A percentile compares a stretch with the other conserved stretches of the same genome.
These are phyloP conservation scores for Macrocentrus cingulum DNA, from an alignment of 1,140 invertebrate species.

Conservation along the genomic window DNA sequence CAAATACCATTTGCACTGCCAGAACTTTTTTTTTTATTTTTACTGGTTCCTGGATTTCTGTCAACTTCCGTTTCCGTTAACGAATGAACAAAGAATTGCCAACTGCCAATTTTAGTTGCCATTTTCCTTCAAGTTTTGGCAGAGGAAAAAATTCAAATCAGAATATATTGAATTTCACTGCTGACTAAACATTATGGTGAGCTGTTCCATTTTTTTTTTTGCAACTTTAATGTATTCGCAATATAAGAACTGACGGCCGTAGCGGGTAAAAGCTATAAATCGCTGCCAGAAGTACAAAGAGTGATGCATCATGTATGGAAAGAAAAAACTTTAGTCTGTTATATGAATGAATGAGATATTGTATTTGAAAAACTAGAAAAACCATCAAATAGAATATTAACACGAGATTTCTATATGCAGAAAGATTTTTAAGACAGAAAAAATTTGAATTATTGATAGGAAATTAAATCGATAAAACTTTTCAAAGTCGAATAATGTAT, in stretches of 20 bases:
- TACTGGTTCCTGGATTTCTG: slow-evolving; percentile 9
- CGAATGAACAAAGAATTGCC: background rate
- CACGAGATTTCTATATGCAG: too few species aligned
- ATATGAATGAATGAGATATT: too few species aligned
- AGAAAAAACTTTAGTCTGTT: background rate
- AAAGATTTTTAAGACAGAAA: too few species aligned
- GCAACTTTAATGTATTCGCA: slow-evolving; percentile 38
- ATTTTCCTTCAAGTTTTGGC: slow-evolving; percentile 50
- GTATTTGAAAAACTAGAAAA: background rate
- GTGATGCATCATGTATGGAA: slow-evolving; percentile 35
- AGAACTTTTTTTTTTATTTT: slow-evolving; percentile 25
- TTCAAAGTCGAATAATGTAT: background rate
- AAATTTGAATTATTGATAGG: too few species aligned
- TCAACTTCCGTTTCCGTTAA: slow-evolving; percentile 8
- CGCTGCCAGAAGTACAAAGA: slow-evolving; percentile 29
- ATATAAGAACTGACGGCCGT: slow-evolving; percentile 26
- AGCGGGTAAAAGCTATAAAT: slow-evolving; percentile 49
- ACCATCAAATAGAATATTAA: slow-evolving; percentile 1
- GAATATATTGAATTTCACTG: too few species aligned
- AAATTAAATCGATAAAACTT: background rate
- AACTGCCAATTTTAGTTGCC: slow-evolving; percentile 50
- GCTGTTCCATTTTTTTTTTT: slow-evolving; percentile 12
- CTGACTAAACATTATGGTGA: slow-evolving; percentile 19
- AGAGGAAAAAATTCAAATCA: slow-evolving; percentile 34
- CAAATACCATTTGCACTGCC: slow-evolving; percentile 31